Conservation (phyloP, 2,888 invertebrate genomes). For the Syrphus vitripennis region DNA sequence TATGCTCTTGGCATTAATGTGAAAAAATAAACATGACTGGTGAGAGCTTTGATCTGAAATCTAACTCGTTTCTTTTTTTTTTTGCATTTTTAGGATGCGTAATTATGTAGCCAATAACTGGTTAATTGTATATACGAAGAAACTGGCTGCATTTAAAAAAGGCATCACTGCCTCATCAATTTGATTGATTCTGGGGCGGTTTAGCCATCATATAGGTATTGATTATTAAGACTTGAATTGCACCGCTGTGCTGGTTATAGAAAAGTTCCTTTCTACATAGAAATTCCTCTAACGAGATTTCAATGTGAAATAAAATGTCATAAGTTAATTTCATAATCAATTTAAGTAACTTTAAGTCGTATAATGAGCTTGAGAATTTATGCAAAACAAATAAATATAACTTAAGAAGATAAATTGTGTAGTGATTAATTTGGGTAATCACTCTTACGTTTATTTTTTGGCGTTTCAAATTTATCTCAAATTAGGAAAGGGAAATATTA, state of each 20-base stretch:
- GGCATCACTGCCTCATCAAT: conserved; percentile 2
- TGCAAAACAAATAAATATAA: not conserved
- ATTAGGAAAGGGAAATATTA: not conserved
- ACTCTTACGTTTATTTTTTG: not conserved
- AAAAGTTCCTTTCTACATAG: not conserved
- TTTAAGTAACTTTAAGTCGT: not conserved
- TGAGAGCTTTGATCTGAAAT: conserved; percentile 24
- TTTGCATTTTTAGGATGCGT: not conserved
- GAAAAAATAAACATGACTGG: not conserved
- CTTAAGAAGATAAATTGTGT: not conserved
- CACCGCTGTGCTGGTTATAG: not conserved
- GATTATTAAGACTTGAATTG: conserved; percentile 24
- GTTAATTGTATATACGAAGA: conserved; percentile 34
- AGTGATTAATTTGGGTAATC: conserved; percentile 6
- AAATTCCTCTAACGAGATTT: not conserved
- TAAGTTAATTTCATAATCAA: not conserved
- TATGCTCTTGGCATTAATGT: conserved; percentile 23
- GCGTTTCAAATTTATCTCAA: not conserved
- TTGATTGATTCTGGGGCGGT: conserved; percentile 22
- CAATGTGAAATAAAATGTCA: not conserved
- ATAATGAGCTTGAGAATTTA: not conserved
- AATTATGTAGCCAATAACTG: conserved; percentile 13
- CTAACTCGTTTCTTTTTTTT: not conserved
- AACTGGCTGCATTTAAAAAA: conserved; percentile 10
- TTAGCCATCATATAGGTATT: conserved; percentile 18